Base-by-base conservation (phyloP, 64 coral and sea anemone species). In the Platygyra sinensis region DNA sequence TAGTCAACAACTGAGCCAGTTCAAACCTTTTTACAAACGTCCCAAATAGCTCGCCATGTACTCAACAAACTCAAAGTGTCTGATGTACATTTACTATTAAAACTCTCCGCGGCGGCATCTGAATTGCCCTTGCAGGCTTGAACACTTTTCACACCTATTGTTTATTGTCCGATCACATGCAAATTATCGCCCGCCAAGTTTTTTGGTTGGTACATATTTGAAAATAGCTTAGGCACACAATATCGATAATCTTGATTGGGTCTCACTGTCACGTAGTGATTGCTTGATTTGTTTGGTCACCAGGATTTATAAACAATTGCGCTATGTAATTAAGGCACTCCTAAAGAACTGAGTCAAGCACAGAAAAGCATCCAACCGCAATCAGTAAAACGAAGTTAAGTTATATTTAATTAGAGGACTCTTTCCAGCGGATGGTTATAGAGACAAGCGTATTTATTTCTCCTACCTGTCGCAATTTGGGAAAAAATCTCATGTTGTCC, bases 281-380 rank as follows among this genome's bases (percentile, higher is more conserved):
- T 72, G 81, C 51, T 52, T 51, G 19, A 36, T 24, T 51, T 72
- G 63, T 71, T 85, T 69, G 81, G 63, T 71, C 52, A 50, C 63
- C 63, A 85, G 81, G 81, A 85, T 85, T 85, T 50, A 20, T 46
- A 85, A 72, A 85, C 81, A 46, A 72, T 71, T 72, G 62, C 38
- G 20, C 0, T 50, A 1, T 71, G 60, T 42, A 85, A 85, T 85
- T 72, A 67, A 38, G 7, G 63, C 51, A 65, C 81, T 28, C 65
- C 60, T 51, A 71, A 67, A 84, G 80, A 49, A 50, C 62, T 69
- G 39, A 67, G 11, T 84, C 24, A 46, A 42, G 61, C 31, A 39
- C 24, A 8, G 31, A 67, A 84, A 67, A 49, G 33, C 32, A 25
- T 30, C 5, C 13, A 24, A 49, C 8, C 60, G 67, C 16, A 4